Base-by-base conservation (phyloP, 2,888 invertebrate genomes). In the Nephrotoma flavescens region DNA sequence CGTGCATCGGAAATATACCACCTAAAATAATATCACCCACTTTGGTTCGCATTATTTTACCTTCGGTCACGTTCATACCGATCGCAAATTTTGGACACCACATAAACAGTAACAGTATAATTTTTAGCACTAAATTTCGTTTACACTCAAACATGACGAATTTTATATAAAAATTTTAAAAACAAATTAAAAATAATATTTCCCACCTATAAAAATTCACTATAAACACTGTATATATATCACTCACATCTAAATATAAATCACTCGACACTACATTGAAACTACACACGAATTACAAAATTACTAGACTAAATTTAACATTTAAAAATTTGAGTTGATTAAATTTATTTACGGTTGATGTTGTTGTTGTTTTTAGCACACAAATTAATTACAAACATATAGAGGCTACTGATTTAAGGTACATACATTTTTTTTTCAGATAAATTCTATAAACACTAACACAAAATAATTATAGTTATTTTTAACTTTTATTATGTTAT, bases 1-100 rank as follows among this genome's bases (percentile, higher is more conserved):
- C 94, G 89, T 95, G 95, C 90, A 95, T 94, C 0, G 95, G 95
- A 90, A 95, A 95, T 84, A 95, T 92, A 4, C 95, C 95, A 1
- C 95, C 95, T 44, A 95, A 92, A 87, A 95, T 93, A 87, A 95
- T 92, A 89, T 95, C 94, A n/a, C 94, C 95, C 71, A 71, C 71
- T 86, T 90, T 90, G 87, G 92, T 92, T 9, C 91, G 89, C 86
- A 91, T 90, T 85, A 91, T 87, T 87, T 88, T 87, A 57, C 88
- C 88, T 83, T 88, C 87, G 11, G 42, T 44, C 6, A 19, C 31
- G 19, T 85, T 44, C 31, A 85, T 19, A 45, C 85, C 85, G 71
- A 31, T 11, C 19, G 31, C 19, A 6, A 71, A 71, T 71, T 71
- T 71, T 31, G 71, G 71, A 71, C 5, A 71, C 71, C 71, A 71